Evolutionary conservation across 2,797 vertebrate species (phyloP).

Genomic region (Loriculus beryllinus): DNA sequence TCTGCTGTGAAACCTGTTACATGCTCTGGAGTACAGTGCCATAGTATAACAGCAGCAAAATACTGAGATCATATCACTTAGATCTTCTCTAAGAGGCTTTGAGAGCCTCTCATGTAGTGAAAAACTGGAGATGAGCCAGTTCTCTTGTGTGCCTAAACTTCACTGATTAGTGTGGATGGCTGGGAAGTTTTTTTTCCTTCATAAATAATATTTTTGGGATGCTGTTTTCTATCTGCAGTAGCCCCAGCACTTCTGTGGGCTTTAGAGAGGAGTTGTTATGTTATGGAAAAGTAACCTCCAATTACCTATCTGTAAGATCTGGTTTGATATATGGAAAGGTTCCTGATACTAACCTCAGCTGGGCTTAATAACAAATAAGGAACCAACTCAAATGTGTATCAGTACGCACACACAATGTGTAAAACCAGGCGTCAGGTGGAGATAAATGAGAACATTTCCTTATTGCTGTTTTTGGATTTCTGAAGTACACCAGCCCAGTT

Average conservation of each 20-base stretch:
- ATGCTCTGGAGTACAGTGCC: background rate
- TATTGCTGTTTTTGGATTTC: background rate
- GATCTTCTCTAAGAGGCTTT: background rate
- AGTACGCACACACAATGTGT: background rate
- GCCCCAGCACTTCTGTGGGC: background rate
- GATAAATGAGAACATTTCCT: background rate
- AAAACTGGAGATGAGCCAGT: background rate
- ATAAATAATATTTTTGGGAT: background rate
- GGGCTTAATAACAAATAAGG: background rate
- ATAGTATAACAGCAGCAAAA: background rate
- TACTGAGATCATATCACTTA: background rate
- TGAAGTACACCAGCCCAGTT: background rate
- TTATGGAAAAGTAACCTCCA: background rate
- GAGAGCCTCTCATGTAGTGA: background rate
- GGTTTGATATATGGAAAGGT: background rate
- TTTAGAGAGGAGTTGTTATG: background rate
- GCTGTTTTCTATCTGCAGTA: background rate
- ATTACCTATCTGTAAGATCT: background rate
- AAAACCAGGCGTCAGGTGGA: background rate
- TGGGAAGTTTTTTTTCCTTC: background rate
- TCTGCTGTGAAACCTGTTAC: background rate
- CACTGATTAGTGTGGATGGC: background rate
- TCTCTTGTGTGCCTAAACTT: background rate
- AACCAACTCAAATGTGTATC: background rate
- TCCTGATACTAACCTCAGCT: background rate